Evolutionary conservation across 2,797 vertebrate genomes (phyloP), one percentile per base, ranked within the genome.

Genomic region (Gobionotothen gibberifrons): DNA sequence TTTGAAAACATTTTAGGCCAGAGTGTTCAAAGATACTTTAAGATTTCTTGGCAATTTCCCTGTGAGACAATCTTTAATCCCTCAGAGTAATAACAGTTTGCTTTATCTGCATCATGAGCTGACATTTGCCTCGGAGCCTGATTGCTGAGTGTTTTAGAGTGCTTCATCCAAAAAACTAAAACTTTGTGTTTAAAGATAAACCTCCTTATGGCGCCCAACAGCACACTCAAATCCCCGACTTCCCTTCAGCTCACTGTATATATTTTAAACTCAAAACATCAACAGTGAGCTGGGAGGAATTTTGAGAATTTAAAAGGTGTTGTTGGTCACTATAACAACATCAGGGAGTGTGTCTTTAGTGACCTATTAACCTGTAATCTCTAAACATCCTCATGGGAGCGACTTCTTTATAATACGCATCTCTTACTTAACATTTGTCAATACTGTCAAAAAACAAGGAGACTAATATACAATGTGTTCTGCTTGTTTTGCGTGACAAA

Each of bases 61-160:
- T 65, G 44, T 26, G 52, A 79, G 39, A 62, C 58, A 65, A 74
- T 72, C 65, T 75, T 56, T 84, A 53, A 71, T 76, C 67, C 75
- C 69, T 78, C 47, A 47, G 60, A 53, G 61, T 57, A 70, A 76
- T 69, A 73, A 61, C 63, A 76, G 47, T 52, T 72, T 48, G 36
- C 16, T 73, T 82, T 69, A 78, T 77, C 66, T 77, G 69, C 78
- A 72, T 76, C 63, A 52, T 69, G 60, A 74, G 70, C 57, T 48
- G 57, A 85, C 46, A 81, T 88, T 83, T 83, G 66, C 75, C 79
- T 81, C 64, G 5, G 0, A 73, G 74, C 49, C 61, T 52, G 66
- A 75, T 76, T 79, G 60, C 69, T 22, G 46, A 79, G 71, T 76
- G 66, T 77, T 78, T 80, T 57, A 60, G 36, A 74, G 44, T 51